Conservation (phyloP, 2,797 vertebrate species). For the Tadarida brasiliensis region DNA sequence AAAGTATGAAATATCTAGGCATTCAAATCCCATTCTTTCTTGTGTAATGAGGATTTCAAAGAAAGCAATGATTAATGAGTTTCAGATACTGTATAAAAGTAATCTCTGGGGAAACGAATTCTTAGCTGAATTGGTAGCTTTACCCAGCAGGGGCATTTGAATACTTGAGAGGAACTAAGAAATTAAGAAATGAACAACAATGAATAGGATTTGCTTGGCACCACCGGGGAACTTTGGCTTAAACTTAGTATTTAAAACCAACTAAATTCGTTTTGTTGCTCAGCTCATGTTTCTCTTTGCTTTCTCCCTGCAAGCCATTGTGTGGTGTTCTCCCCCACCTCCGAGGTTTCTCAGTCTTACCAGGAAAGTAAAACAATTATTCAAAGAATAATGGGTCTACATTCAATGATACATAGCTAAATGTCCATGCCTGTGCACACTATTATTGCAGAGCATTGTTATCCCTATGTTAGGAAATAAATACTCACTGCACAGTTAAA, state of each 20-base stretch:
- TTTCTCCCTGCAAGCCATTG: constrained; percentile 26
- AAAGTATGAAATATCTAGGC: constrained; percentile 26
- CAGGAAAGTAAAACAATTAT: constrained; percentile 38
- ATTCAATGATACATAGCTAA: not conserved
- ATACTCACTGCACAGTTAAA: constrained; percentile 21
- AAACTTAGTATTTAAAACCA: constrained; percentile 54
- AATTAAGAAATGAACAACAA: constrained; percentile 72
- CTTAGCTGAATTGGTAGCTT: constrained; percentile 54
- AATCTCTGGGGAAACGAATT: constrained; percentile 58
- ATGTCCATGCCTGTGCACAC: not conserved
- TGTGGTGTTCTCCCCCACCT: not conserved
- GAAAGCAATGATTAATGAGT: constrained; percentile 63
- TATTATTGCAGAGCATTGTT: not conserved
- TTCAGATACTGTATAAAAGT: constrained; percentile 62
- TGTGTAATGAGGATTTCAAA: constrained; percentile 43
- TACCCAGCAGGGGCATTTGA: constrained; percentile 48
- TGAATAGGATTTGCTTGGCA: constrained; percentile 64
- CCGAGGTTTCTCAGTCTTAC: not conserved
- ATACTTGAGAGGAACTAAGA: constrained; percentile 62
- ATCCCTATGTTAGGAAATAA: not conserved
- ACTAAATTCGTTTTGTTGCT: constrained; percentile 56
- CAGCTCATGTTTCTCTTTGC: constrained; percentile 11
- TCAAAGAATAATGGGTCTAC: constrained; percentile 17
- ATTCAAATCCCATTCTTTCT: constrained; percentile 65
- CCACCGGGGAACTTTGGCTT: constrained; percentile 46